phyloP scores from a whole-genome alignment of 92 coral and sea anemone genomes.

The Bergia sp. region DNA sequence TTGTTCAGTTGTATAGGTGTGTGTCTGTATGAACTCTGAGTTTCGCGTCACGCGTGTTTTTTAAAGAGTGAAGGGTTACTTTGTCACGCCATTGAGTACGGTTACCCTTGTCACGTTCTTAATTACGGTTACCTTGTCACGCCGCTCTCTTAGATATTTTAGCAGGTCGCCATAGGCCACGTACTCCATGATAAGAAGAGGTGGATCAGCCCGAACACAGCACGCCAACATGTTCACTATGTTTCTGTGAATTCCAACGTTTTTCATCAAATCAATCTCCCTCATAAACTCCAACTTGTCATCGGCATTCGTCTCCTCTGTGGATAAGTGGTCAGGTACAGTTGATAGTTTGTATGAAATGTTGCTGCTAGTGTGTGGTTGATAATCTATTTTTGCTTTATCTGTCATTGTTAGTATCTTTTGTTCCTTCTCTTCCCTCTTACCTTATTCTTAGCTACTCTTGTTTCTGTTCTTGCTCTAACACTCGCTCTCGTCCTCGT shows the following conservation, averaged over 20 bases:
- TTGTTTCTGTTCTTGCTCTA: no score
- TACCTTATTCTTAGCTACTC: no score
- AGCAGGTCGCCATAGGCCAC: constrained; percentile 24
- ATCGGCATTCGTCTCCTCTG: neutral
- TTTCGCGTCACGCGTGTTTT: no score
- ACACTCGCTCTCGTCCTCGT: no score
- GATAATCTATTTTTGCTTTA: no score
- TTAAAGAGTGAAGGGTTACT: no score
- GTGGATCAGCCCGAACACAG: constrained; percentile 21
- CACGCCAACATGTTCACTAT: constrained; percentile 33
- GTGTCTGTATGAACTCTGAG: neutral
- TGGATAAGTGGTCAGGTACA: neutral
- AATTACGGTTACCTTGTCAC: neutral
- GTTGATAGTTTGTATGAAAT: neutral
- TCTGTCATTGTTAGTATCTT: no score
- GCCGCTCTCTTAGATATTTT: constrained; percentile 19
- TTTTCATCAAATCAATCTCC: constrained; percentile 21
- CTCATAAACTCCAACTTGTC: constrained; percentile 31
- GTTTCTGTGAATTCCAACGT: constrained; percentile 22
- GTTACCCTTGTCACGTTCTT: no score
- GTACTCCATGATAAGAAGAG: constrained; percentile 24
- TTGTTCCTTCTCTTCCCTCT: no score
- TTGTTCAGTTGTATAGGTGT: neutral
- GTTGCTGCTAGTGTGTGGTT: no score
- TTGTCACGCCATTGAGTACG: no score